Evolutionary conservation across 2,888 invertebrate genomes (phyloP).

Genomic region (Ennomos quercinarius): DNA sequence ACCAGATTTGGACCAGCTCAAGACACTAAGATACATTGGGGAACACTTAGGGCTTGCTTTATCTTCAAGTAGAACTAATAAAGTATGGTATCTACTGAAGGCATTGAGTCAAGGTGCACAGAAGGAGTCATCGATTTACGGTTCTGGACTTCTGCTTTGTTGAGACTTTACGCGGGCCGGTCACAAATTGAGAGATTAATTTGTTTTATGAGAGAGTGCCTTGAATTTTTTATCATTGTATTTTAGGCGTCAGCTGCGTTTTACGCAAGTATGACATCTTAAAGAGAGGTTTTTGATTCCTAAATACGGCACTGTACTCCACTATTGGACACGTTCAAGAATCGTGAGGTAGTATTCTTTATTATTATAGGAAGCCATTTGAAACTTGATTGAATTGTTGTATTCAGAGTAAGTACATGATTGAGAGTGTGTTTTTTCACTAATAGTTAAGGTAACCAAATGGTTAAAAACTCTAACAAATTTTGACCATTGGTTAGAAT

Average conservation of each 20-base stretch:
- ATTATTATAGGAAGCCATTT: slow-evolving; percentile 34
- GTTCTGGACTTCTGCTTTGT: slow-evolving; percentile 4
- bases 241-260: no score
- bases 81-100: slow-evolving; percentile 13
- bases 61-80: slow-evolving; percentile 15
- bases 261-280: no score
- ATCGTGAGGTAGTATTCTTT: slow-evolving; percentile 39
- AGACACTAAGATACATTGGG: slow-evolving; percentile 6
- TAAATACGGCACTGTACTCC: slow-evolving; percentile 28
- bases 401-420: no score
- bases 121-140: slow-evolving; percentile 1
- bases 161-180: no score
- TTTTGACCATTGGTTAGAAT: no score
- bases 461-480: no score
- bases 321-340: slow-evolving; percentile 36
- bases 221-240: no score
- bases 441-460: no score
- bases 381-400: slow-evolving; percentile 38
- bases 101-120: not conserved
- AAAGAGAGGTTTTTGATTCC: not conserved
- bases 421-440: no score
- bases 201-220: no score
- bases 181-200: no score
- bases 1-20: slow-evolving; percentile 17
- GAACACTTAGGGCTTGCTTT: slow-evolving; percentile 13